Conservation (phyloP, 2,113 vertebrate species). For the Hyla sarda region DNA sequence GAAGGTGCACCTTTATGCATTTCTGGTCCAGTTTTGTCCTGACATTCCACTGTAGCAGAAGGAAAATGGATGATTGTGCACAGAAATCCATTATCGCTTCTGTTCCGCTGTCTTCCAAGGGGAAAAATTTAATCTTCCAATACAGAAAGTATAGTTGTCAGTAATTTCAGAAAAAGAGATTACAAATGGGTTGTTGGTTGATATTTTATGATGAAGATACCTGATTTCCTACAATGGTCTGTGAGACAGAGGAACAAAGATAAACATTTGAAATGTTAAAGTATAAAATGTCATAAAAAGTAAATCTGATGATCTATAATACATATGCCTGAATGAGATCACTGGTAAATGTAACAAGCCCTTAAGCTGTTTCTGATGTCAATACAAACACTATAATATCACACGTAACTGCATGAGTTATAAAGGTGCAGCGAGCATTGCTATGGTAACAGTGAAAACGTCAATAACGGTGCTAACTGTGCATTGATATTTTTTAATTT, state of each 20-base stretch:
- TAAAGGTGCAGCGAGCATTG: not conserved
- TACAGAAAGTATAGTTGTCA: not conserved
- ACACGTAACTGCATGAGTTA: not conserved
- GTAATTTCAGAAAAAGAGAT: not conserved
- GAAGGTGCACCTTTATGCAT: not conserved
- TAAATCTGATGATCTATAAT: not conserved
- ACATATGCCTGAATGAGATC: not conserved
- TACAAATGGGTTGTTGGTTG: not conserved
- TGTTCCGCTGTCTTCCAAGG: not conserved
- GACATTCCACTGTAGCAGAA: not conserved
- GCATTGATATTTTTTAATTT: not conserved
- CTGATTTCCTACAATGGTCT: not conserved
- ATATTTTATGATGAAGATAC: not conserved
- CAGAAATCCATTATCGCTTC: not conserved
- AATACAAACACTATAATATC: conserved; percentile 11
- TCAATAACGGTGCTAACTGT: not conserved
- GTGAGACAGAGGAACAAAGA: not conserved
- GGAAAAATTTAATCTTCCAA: not conserved
- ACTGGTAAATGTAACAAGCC: not conserved
- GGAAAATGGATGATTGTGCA: not conserved
- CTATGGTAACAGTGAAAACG: conserved; percentile 3
- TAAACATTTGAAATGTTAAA: not conserved
- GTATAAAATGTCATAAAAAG: not conserved
- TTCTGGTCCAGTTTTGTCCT: not conserved
- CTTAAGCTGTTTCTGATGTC: not conserved